Evolutionary conservation across 2,113 vertebrate genomes (phyloP).

Genomic region (Neolamprologus fasciatus): DNA sequence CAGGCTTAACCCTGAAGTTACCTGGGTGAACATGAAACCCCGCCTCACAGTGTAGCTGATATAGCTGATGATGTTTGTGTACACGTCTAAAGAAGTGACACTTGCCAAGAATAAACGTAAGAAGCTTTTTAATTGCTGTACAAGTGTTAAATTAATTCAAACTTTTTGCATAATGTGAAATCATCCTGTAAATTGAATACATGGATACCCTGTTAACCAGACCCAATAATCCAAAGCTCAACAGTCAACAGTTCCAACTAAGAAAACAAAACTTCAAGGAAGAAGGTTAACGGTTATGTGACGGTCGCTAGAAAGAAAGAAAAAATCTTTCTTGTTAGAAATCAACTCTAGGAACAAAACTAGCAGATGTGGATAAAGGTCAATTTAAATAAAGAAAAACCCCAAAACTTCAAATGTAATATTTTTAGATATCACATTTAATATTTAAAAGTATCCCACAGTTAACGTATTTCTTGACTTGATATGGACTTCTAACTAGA

Average conservation of each 20-base stretch:
- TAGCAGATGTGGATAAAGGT: neutral
- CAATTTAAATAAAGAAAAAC: neutral
- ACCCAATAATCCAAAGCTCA: neutral
- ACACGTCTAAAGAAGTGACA: neutral
- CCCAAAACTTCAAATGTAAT: neutral
- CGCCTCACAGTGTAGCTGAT: neutral
- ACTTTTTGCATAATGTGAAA: slow-evolving; percentile 55
- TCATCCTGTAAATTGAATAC: neutral
- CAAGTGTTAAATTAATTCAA: slow-evolving; percentile 44
- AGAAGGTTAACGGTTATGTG: neutral
- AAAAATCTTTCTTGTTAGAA: neutral
- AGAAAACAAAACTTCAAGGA: neutral
- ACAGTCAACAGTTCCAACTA: neutral
- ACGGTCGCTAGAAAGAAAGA: neutral
- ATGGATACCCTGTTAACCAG: slow-evolving; percentile 30
- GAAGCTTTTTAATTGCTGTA: slow-evolving; percentile 43
- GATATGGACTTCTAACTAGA: neutral
- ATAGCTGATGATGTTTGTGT: neutral
- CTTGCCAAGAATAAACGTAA: neutral
- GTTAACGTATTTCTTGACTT: neutral
- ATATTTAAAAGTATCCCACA: slow-evolving; percentile 11
- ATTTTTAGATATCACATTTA: neutral
- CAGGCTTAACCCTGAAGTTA: neutral
- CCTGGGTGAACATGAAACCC: neutral
- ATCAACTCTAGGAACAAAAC: neutral